phyloP scores from a whole-genome alignment of 1,140 invertebrate genomes.

The Maconellicoccus hirsutus region DNA sequence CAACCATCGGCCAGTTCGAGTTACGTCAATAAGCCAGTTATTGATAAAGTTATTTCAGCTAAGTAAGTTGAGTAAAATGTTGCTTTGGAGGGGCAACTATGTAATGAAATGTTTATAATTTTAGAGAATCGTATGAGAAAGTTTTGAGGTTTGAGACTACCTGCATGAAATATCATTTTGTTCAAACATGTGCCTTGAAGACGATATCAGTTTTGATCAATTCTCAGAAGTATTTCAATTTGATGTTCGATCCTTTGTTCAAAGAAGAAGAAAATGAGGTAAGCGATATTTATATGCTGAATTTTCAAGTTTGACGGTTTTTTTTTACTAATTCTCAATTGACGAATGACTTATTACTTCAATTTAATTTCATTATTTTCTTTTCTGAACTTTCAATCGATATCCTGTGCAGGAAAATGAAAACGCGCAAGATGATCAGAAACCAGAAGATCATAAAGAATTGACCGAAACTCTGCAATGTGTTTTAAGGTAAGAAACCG shows the following conservation, averaged over 20 bases:
- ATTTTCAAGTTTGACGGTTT: too few relatives aligned
- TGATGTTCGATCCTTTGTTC: conserved; percentile 40
- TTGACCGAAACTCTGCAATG: conserved; percentile 1
- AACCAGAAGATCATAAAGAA: background rate
- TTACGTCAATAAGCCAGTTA: conserved; percentile 7
- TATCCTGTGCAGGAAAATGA: background rate
- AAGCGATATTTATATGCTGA: too few relatives aligned
- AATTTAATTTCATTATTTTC: too few relatives aligned
- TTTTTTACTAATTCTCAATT: too few relatives aligned
- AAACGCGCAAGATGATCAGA: background rate
- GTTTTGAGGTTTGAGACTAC: conserved; percentile 37
- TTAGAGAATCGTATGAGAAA: conserved; percentile 33
- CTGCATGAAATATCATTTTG: conserved; percentile 37
- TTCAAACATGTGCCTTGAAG: conserved; percentile 48
- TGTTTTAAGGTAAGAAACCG: conserved; percentile 15
- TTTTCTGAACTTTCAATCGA: too few relatives aligned
- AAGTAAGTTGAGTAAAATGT: conserved; percentile 22
- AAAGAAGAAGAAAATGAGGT: background rate
- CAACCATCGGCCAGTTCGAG: background rate
- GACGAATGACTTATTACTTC: too few relatives aligned
- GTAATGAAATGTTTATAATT: background rate
- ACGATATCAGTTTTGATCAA: conserved; percentile 40
- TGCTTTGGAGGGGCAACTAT: background rate
- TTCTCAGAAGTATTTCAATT: conserved; percentile 42
- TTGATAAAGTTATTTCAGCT: conserved; percentile 16